Evolutionary conservation across 2,113 vertebrate genomes (phyloP).

Genomic region (Acrocephalus arundinaceus): DNA sequence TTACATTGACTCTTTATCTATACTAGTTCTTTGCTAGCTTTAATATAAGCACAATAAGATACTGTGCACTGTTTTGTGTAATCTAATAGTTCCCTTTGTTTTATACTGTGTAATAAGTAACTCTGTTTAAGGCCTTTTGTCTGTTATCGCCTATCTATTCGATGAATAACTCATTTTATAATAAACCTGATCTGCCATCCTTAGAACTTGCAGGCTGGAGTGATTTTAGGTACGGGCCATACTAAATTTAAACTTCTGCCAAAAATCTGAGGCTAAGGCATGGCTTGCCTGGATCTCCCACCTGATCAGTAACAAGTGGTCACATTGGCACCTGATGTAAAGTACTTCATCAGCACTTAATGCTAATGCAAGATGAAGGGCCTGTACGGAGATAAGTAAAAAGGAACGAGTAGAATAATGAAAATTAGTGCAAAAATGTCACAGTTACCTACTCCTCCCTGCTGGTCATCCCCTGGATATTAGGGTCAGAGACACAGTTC

Average conservation of each 20-base stretch:
- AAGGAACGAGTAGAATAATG: neutral
- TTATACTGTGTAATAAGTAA: neutral
- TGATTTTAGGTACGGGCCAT: accelerated
- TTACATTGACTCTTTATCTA: neutral
- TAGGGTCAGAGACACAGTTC: neutral
- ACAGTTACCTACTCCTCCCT: neutral
- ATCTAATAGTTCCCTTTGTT: neutral
- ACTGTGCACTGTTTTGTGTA: neutral
- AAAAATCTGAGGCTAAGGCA: neutral
- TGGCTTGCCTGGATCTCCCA: neutral
- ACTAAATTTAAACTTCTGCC: neutral
- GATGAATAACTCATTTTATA: neutral
- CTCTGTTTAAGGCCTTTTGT: neutral
- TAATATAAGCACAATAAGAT: neutral
- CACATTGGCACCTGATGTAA: neutral
- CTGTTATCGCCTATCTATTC: neutral
- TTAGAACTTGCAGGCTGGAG: neutral
- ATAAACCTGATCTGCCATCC: neutral
- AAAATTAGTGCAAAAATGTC: neutral
- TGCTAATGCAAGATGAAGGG: neutral
- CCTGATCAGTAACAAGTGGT: neutral
- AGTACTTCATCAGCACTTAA: neutral
- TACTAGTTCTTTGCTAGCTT: neutral
- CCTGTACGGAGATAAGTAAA: neutral
- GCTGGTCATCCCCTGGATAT: neutral